Evolutionary conservation across 1,140 invertebrate species (phyloP), one percentile per base, ranked within the genome.

Genomic region (Drosophila willistoni): DNA sequence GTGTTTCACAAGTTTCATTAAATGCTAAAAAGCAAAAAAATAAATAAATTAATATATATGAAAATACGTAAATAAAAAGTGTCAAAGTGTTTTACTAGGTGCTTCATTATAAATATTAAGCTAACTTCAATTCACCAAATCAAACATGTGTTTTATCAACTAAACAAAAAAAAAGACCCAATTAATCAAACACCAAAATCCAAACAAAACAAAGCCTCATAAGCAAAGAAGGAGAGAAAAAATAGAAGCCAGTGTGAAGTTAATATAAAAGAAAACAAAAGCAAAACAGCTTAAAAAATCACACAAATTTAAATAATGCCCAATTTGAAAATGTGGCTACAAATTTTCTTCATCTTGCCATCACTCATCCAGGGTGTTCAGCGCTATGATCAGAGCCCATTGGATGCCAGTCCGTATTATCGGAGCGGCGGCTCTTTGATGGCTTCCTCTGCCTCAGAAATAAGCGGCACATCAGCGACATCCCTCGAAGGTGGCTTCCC

Each of bases 341-440:
- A 77, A 19, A 78, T 77, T 33, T 68, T 77, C 29, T 62, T 78
- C 6, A 55, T 77, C 19, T 44, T 74, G n/a, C 68, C 80, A 29
- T 63, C 71, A 9, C 42, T 69, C 3, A 56, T 77, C 7, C 66
- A 69, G 7, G 77, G 77, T 1, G 77, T 73, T 9, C 84, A 90
- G 41, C 85, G 85, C 7, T 90, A 79, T 9, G 84, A 89, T 13
- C 85, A 81, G 25, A 85, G 77, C 2, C 85, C 85, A 2, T 39
- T 90, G 34, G 84, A 87, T 10, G 84, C 84, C 34, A 89, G 85
- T 61, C 69, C 85, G 0, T 91, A 91, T 33, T 91, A 91, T 67
- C 78, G 90, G n/a, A 79, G 81, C 36, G 76, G 81, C 59, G 77
- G 80, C 3, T 78, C 71, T 1, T 6, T 73, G 1, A 80, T 73